Conservation (phyloP, 2,797 vertebrate genomes). For the Vultur gryphus region DNA sequence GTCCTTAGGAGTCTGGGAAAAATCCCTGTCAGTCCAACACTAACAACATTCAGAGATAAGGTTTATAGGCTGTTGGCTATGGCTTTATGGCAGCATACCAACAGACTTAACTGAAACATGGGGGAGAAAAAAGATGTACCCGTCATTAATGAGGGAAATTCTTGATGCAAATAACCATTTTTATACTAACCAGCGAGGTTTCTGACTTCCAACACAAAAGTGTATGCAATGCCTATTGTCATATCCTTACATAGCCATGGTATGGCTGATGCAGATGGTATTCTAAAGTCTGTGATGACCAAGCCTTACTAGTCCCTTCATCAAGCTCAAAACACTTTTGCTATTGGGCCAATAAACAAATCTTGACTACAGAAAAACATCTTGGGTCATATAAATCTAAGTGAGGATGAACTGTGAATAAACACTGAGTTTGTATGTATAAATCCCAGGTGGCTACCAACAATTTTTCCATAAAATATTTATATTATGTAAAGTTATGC, state of each 20-base stretch:
- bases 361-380: not conserved
- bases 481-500: not conserved
- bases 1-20: not conserved
- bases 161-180: not conserved
- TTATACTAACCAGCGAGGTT: not conserved
- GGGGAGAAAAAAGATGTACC: not conserved
- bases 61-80: not conserved
- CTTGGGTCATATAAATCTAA: not conserved
- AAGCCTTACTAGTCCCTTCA: not conserved
- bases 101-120: not conserved
- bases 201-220: not conserved
- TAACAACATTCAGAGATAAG: not conserved
- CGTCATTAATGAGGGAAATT: not conserved
- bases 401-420: not conserved
- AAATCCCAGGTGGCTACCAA: not conserved
- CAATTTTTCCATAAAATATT: not conserved
- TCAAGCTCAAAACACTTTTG: not conserved
- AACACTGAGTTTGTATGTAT: not conserved
- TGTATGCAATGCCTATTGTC: not conserved
- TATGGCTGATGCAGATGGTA: not conserved
- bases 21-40: not conserved
- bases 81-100: not conserved
- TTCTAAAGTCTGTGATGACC: not conserved
- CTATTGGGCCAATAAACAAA: not conserved
- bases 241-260: not conserved